These are phyloP conservation scores for Hephaestus fuliginosus DNA, from an alignment of 2,797 vertebrate species.

Conservation along the genomic window DNA sequence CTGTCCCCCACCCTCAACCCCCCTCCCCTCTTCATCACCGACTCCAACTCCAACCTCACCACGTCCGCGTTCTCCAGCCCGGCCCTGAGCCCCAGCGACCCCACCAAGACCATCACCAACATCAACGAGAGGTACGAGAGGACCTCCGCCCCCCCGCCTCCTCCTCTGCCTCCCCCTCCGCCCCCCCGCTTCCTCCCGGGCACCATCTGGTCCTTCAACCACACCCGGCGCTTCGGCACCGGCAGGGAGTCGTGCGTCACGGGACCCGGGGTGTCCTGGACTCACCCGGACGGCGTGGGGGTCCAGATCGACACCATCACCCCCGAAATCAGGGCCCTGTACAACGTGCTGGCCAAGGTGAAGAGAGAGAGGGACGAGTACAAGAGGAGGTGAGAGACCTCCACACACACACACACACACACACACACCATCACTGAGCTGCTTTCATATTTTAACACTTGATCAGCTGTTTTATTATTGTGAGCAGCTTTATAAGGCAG, in stretches of 20 bases:
- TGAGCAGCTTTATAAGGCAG: neutral
- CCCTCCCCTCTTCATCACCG: conserved; percentile 48
- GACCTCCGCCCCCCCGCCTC: neutral
- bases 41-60: conserved; percentile 77
- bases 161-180: conserved; percentile 34
- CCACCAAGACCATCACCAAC: conserved; percentile 56
- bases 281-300: conserved; percentile 91
- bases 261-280: conserved; percentile 89
- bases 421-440: no score
- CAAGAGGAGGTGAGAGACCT: conserved; percentile 89
- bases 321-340: conserved; percentile 93
- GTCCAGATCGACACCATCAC: conserved; percentile 96
- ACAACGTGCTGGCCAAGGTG: conserved; percentile 96
- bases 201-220: conserved; percentile 91
- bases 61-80: conserved; percentile 54
- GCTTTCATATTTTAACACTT: no score
- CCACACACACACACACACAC: no score
- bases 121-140: conserved; percentile 64
- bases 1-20: conserved; percentile 77
- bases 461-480: neutral
- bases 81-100: conserved; percentile 68
- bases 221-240: conserved; percentile 84
- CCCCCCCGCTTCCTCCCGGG: conserved; percentile 87
- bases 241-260: conserved; percentile 86
- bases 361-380: conserved; percentile 94